A percentile compares a stretch with the other conserved stretches of the same genome.
Conservation (phyloP, 92 coral and sea anemone genomes). For the Epizoanthus ramosus region DNA sequence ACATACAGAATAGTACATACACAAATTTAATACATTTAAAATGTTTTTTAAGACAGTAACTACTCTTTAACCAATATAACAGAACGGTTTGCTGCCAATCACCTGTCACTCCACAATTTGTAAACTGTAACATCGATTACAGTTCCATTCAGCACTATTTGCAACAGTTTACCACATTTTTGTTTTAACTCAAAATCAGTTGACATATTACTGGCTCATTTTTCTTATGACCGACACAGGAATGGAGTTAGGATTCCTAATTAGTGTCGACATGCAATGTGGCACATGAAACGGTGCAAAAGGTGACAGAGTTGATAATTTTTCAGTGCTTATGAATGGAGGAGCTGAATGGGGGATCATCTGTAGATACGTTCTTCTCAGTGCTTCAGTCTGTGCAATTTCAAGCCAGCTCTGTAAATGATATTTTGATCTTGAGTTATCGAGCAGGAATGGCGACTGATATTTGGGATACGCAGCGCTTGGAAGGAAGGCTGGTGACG, state of each 20-base stretch:
- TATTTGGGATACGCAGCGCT: background rate
- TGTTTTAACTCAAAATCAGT: background rate
- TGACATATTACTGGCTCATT: background rate
- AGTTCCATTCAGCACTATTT: no score
- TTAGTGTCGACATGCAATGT: background rate
- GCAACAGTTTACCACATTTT: no score
- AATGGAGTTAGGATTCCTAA: conserved; percentile 3
- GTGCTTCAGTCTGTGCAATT: background rate
- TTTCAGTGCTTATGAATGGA: conserved; percentile 2
- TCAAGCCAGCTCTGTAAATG: conserved; percentile 19
- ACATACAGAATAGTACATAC: no score
- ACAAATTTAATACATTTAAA: no score
- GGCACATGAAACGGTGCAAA: background rate
- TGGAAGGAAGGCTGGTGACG: background rate
- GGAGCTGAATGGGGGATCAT: background rate
- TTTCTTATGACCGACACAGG: conserved; percentile 37
- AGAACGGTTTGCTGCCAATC: no score
- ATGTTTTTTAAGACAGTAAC: no score
- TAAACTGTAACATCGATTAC: no score
- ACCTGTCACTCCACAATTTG: no score
- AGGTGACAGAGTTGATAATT: background rate
- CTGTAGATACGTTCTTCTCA: background rate
- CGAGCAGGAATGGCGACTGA: background rate
- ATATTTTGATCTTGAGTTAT: background rate
- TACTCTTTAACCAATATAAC: no score